A percentile compares a stretch with the other conserved stretches of the same genome.
phyloP scores from a whole-genome alignment of 1,140 invertebrate genomes.

The Halictus rubicundus region DNA sequence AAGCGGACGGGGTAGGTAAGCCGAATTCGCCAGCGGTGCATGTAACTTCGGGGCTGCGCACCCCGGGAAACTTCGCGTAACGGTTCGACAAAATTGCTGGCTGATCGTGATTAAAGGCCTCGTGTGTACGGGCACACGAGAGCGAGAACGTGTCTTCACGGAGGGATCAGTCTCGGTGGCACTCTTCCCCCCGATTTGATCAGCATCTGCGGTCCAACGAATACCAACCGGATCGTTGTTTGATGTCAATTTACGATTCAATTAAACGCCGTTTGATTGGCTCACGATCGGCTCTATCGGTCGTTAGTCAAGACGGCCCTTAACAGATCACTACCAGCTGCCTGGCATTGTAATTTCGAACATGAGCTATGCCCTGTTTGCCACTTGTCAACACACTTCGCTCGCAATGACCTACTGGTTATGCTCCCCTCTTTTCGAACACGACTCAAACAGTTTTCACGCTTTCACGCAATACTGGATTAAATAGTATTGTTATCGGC shows the following conservation, averaged over 20 bases:
- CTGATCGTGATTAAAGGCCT: neutral
- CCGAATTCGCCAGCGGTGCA: constrained; percentile 10
- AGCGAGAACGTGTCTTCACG: neutral
- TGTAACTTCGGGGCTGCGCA: constrained; percentile 1
- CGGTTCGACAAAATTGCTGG: neutral
- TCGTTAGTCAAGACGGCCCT: constrained; percentile 38
- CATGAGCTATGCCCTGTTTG: constrained; percentile 39
- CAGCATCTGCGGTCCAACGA: neutral
- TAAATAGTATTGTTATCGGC: no score
- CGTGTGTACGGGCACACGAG: neutral
- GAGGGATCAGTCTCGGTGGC: neutral
- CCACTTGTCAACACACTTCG: constrained; percentile 36
- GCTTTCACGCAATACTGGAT: no score
- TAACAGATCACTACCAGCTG: constrained; percentile 23
- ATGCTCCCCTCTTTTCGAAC: no score
- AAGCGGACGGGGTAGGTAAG: neutral
- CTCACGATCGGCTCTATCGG: constrained; percentile 23
- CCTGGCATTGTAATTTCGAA: constrained; percentile 41
- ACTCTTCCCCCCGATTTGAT: constrained; percentile 16
- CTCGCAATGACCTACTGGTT: neutral
- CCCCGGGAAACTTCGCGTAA: neutral
- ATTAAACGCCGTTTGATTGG: constrained; percentile 56
- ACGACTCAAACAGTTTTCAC: no score
- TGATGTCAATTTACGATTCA: constrained; percentile 45
- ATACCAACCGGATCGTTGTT: constrained; percentile 24